Percentiles rank a stretch among this genome's conserved stretches.
Conservation (phyloP, 37 sponge, comb jelly and placozoan genomes). For the Halichondria panicea region DNA sequence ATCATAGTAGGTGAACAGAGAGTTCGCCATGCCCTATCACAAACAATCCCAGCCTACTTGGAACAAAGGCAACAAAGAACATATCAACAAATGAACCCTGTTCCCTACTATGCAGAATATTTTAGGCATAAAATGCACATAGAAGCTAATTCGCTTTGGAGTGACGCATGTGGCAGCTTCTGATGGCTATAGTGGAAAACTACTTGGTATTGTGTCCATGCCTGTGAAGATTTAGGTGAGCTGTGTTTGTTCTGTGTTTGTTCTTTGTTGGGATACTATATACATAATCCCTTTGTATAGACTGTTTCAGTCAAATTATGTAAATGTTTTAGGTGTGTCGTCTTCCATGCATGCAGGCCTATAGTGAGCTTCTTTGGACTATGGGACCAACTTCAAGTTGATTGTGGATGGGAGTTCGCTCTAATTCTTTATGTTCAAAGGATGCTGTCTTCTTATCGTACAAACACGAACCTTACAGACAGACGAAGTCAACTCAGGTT, state of each 20-base stretch:
- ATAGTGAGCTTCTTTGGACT: neutral
- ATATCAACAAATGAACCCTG: slow-evolving; percentile 10
- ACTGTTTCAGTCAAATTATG: neutral
- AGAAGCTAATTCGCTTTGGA: no score
- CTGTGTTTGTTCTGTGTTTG: no score
- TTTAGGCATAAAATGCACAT: no score
- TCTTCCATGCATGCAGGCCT: neutral
- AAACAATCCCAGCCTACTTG: slow-evolving; percentile 4
- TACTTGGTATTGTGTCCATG: slow-evolving; percentile 19
- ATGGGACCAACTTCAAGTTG: neutral
- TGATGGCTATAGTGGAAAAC: neutral
- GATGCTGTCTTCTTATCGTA: slow-evolving; percentile 1
- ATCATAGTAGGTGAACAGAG: slow-evolving; percentile 12
- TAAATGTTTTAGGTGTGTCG: neutral
- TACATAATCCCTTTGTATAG: no score
- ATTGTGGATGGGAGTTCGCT: neutral
- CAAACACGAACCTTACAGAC: neutral
- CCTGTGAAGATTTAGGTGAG: neutral
- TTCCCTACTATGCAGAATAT: slow-evolving; percentile 1
- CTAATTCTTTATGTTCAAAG: slow-evolving; percentile 9
- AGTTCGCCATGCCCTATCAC: slow-evolving; percentile 3
- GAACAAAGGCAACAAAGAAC: slow-evolving; percentile 10
- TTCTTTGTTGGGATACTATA: no score
- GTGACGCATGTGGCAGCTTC: neutral
- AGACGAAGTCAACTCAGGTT: neutral